Percentiles rank a stretch among this genome's conserved stretches.
Conservation (phyloP, 1,140 invertebrate species). For the Ephestia elutella region DNA sequence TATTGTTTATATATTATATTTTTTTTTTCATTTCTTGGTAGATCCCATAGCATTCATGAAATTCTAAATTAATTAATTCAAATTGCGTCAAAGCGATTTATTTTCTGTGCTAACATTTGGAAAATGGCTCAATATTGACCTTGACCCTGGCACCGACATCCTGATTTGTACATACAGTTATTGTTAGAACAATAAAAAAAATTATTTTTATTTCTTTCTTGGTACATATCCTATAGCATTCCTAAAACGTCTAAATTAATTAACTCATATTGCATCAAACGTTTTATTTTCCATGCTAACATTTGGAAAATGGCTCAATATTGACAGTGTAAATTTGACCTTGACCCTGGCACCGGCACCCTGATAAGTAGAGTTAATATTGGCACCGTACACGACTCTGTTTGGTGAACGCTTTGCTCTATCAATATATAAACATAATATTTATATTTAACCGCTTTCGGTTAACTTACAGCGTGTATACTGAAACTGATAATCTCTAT, state of each 20-base stretch:
- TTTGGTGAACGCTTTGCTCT: conserved; percentile 70
- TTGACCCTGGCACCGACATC: background rate
- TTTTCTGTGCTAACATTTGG: background rate
- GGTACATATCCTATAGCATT: no score
- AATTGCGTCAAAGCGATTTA: background rate
- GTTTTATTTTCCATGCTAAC: background rate
- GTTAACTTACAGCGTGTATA: conserved; percentile 56
- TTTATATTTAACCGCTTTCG: conserved; percentile 70
- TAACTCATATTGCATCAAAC: background rate
- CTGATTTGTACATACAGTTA: no score
- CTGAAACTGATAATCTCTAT: conserved; percentile 63
- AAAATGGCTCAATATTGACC: background rate
- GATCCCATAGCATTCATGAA: no score
- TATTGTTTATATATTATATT: no score
- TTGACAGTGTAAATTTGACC: conserved; percentile 1
- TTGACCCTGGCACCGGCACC: background rate
- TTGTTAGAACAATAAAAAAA: no score
- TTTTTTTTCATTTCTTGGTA: no score
- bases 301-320: background rate
- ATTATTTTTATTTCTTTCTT: no score
- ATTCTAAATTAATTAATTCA: no score
- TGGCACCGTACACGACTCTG: conserved; percentile 62
- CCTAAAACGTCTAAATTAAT: no score
- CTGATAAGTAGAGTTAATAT: conserved; percentile 34
- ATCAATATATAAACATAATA: conserved; percentile 74